Conservation (phyloP, 2,888 invertebrate genomes). For the Diadegma fenestrale region DNA sequence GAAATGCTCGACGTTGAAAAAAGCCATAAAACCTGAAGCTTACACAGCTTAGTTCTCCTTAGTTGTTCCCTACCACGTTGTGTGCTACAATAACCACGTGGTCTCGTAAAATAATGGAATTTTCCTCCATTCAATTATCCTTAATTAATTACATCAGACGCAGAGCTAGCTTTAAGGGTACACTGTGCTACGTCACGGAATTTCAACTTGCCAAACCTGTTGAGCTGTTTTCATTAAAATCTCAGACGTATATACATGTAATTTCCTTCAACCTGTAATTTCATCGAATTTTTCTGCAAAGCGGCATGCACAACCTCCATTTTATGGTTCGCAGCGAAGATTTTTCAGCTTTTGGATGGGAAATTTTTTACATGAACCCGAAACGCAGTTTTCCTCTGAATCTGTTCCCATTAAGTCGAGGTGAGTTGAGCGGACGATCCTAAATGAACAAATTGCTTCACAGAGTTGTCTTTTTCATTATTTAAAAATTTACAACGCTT, state of each 20-base stretch:
- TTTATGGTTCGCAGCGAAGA: not conserved
- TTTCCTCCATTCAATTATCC: constrained; percentile 54
- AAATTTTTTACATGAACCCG: not conserved
- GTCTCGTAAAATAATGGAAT: constrained; percentile 25
- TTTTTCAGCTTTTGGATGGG: not conserved
- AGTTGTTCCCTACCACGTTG: constrained; percentile 22
- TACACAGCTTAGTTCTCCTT: constrained; percentile 36
- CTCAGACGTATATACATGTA: not conserved
- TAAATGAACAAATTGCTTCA: not conserved
- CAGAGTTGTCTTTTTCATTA: not conserved
- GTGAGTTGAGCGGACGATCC: not conserved
- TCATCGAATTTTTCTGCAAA: not conserved
- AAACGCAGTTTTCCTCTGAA: not conserved
- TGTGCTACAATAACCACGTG: constrained; percentile 13
- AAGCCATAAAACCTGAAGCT: constrained; percentile 27
- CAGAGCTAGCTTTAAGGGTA: constrained; percentile 29
- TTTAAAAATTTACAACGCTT: not conserved
- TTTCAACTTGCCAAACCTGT: constrained; percentile 36
- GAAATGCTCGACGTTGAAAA: constrained; percentile 19
- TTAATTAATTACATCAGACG: constrained; percentile 60
- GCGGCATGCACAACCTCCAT: not conserved
- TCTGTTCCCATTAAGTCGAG: not conserved
- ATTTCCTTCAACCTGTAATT: constrained; percentile 2
- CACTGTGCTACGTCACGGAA: constrained; percentile 1
- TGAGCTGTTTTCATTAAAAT: constrained; percentile 36